phyloP scores from a whole-genome alignment of 2,797 vertebrate genomes.

The Picus viridis region DNA sequence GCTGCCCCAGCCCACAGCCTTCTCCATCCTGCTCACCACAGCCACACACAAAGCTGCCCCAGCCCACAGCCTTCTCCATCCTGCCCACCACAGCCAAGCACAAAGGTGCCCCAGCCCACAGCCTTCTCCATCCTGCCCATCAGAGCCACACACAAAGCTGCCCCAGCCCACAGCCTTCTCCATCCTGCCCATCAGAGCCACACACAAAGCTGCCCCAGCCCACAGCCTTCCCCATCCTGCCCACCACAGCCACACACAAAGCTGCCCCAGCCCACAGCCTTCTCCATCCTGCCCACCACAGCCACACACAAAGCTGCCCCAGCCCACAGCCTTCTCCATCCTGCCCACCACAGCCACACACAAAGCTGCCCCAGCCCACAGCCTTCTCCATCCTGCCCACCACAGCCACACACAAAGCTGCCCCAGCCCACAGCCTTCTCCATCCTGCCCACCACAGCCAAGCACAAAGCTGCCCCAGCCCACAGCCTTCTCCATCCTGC shows the following conservation, averaged over 20 bases:
- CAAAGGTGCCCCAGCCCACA: background rate
- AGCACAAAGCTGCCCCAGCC: too few relatives aligned
- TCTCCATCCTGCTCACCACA: background rate
- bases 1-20: background rate
- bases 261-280: background rate
- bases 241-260: background rate
- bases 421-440: too few relatives aligned
- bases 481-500: too few relatives aligned
- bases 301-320: background rate
- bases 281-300: background rate
- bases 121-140: background rate
- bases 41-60: background rate
- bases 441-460: too few relatives aligned
- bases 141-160: background rate
- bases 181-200: background rate
- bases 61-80: background rate
- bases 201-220: background rate
- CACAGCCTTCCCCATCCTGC: background rate
- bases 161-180: background rate
- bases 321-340: too few relatives aligned
- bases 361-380: too few relatives aligned
- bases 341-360: too few relatives aligned
- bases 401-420: too few relatives aligned
- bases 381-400: too few relatives aligned
- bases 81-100: background rate